Percentiles rank a stretch among this genome's conserved stretches.
Conservation (phyloP, 2,797 vertebrate genomes). For the Chaetophractus vellerosus region DNA sequence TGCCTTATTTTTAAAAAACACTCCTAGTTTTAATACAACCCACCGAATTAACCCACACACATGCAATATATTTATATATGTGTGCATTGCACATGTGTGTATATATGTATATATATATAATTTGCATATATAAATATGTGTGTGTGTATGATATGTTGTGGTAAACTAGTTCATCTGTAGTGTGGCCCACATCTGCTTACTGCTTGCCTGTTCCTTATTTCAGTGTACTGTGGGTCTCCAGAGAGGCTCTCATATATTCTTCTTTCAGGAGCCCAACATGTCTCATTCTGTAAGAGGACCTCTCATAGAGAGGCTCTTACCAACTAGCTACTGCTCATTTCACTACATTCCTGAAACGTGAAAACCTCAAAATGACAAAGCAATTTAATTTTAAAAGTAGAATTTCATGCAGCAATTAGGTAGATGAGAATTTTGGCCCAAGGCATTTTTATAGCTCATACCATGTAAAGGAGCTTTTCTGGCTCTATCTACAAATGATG, state of each 20-base stretch:
- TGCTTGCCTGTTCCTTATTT: neutral
- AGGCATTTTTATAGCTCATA: neutral
- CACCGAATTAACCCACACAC: neutral
- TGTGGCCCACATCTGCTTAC: neutral
- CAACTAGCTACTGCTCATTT: neutral
- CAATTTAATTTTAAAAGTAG: slow-evolving; percentile 2
- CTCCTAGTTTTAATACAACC: neutral
- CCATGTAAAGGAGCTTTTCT: neutral
- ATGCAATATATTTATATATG: neutral
- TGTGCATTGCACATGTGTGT: neutral
- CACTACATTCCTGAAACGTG: neutral
- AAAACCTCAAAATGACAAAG: slow-evolving; percentile 34
- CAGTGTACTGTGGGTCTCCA: neutral
- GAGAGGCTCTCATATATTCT: neutral
- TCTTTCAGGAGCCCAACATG: neutral
- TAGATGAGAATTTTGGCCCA: neutral
- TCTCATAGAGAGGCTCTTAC: neutral
- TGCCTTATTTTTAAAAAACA: slow-evolving; percentile 4
- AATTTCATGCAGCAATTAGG: slow-evolving; percentile 44
- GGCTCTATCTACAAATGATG: neutral
- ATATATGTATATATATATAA: neutral
- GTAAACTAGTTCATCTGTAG: neutral
- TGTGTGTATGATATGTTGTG: neutral
- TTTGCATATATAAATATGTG: no score
- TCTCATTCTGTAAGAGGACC: neutral